Percentiles rank a stretch among this genome's conserved stretches.
Conservation (phyloP, 2,113 vertebrate species). For the Alosa alosa region DNA sequence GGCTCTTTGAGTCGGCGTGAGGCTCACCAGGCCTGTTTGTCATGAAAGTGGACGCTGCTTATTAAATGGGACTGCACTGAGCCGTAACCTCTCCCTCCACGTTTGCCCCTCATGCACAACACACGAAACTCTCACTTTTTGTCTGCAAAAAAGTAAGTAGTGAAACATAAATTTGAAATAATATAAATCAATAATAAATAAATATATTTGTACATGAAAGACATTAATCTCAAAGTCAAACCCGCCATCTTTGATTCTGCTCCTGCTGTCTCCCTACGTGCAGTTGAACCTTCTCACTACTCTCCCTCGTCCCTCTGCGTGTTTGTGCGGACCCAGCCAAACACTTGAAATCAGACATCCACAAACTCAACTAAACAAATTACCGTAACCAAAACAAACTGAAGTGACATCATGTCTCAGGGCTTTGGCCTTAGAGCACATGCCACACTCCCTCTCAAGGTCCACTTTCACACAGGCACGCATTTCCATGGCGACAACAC, state of each 20-base stretch:
- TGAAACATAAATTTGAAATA: not conserved
- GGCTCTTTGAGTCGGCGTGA: slow-evolving; percentile 58
- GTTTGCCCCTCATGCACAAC: slow-evolving; percentile 42
- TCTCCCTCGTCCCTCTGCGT: not conserved
- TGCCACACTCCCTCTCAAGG: not conserved
- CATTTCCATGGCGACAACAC: not conserved
- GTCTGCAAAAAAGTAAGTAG: not conserved
- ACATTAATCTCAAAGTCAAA: not conserved
- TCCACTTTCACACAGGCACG: not conserved
- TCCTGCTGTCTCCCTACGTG: not conserved
- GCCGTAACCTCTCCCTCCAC: slow-evolving; percentile 59
- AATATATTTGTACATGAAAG: not conserved
- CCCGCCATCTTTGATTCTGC: not conserved
- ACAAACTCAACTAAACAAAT: not conserved
- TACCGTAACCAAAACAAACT: not conserved
- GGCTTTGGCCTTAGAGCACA: not conserved
- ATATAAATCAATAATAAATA: not conserved
- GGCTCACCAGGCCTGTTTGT: slow-evolving; percentile 57
- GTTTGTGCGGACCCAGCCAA: not conserved
- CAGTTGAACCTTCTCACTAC: not conserved
- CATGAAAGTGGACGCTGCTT: slow-evolving; percentile 60
- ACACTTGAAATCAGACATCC: not conserved
- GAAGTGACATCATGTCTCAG: not conserved
- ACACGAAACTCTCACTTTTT: not conserved
- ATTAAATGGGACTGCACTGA: slow-evolving; percentile 59